phyloP scores from a whole-genome alignment of 2,888 invertebrate species.

The Cryptocheilus praepositus region DNA sequence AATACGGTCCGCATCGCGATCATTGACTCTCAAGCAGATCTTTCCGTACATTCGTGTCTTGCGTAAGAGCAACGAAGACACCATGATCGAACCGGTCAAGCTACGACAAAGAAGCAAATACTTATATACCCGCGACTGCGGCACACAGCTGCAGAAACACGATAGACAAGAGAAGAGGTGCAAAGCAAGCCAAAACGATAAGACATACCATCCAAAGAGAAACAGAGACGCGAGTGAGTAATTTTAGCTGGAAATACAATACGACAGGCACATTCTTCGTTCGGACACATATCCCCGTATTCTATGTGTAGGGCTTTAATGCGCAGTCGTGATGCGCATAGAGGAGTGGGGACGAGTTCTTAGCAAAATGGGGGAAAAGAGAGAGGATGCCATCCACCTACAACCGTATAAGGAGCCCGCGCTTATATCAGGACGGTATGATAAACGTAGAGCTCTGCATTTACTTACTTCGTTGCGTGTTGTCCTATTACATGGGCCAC shows the following conservation, averaged over 20 bases:
- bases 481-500: conserved; percentile 63
- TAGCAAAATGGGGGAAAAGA: conserved; percentile 46
- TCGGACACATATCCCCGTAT: too few relatives aligned
- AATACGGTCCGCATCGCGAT: too few relatives aligned
- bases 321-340: not conserved
- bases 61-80: too few relatives aligned
- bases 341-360: conserved; percentile 8
- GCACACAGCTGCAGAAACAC: not conserved
- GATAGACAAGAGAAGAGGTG: not conserved
- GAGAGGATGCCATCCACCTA: conserved; percentile 66
- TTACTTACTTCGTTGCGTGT: conserved; percentile 49
- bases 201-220: not conserved
- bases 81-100: too few relatives aligned
- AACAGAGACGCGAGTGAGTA: not conserved
- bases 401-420: conserved; percentile 74
- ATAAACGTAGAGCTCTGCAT: conserved; percentile 8
- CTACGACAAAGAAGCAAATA: too few relatives aligned
- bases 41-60: too few relatives aligned
- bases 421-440: conserved; percentile 67
- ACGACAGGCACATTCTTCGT: conserved; percentile 3
- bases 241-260: not conserved
- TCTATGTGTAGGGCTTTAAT: too few relatives aligned
- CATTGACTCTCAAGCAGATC: too few relatives aligned
- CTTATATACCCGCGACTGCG: not conserved
- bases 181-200: not conserved